Evolutionary conservation across 2,888 invertebrate genomes (phyloP).

Genomic region (Argyra leucocephala): DNA sequence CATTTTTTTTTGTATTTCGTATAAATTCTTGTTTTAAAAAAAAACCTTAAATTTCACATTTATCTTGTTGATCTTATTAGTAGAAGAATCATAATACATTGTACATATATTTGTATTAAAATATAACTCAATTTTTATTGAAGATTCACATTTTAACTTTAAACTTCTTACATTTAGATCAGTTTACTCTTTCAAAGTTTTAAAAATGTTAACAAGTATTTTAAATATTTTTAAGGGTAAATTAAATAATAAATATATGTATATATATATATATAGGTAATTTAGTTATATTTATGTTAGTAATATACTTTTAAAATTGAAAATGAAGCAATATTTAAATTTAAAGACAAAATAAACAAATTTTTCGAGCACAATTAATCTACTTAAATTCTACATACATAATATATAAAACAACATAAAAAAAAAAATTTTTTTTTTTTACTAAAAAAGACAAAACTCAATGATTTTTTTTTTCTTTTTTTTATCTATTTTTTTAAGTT

Average conservation of each 20-base stretch:
- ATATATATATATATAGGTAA: not conserved
- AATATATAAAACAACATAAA: not conserved
- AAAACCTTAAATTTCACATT: no score
- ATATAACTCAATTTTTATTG: no score
- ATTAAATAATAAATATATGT: not conserved
- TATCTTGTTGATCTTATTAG: no score
- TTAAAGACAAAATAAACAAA: not conserved
- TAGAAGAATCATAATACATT: no score
- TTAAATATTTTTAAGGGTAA: slow-evolving; percentile 3
- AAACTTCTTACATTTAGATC: not conserved
- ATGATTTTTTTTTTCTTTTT: slow-evolving; percentile 9
- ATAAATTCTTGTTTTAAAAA: no score
- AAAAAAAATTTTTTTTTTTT: not conserved
- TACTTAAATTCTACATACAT: not conserved
- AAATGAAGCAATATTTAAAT: no score
- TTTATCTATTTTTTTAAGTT: slow-evolving; percentile 9
- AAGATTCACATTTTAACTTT: slow-evolving; percentile 3
- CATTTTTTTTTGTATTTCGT: no score
- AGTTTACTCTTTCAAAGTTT: not conserved
- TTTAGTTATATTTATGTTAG: not conserved
- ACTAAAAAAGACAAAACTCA: slow-evolving; percentile 9
- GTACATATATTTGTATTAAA: no score
- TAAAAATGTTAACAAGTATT: not conserved
- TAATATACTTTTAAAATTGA: not conserved
- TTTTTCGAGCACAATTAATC: not conserved